Evolutionary conservation across 2,797 vertebrate species (phyloP).

Genomic region (Kryptolebias ocellatus): DNA sequence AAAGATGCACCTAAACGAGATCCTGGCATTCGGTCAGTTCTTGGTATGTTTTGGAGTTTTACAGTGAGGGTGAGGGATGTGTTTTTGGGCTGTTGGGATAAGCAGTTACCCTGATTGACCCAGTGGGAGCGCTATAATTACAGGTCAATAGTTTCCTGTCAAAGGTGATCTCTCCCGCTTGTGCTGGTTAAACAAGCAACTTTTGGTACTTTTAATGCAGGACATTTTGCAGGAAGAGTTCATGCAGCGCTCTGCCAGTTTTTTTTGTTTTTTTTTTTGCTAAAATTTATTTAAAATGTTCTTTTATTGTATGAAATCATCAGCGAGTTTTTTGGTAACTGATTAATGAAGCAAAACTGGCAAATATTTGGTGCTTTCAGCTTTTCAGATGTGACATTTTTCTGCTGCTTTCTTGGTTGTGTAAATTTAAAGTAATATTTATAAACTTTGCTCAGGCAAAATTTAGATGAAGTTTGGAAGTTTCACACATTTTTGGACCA

Average conservation of each 20-base stretch:
- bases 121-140: conserved; percentile 33
- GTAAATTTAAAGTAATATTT: neutral
- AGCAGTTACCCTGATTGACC: conserved; percentile 38
- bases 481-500: too few relatives aligned
- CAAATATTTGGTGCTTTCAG: neutral
- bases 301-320: conserved; percentile 1
- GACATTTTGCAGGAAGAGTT: neutral
- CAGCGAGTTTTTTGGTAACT: neutral
- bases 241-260: neutral
- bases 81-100: conserved; percentile 17
- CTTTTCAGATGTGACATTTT: neutral
- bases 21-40: conserved; percentile 18
- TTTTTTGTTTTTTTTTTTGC: neutral
- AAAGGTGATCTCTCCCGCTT: conserved; percentile 22
- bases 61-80: conserved; percentile 7
- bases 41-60: conserved; percentile 24
- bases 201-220: neutral
- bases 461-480: too few relatives aligned
- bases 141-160: conserved; percentile 21
- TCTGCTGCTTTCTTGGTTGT: neutral
- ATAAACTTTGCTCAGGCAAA: neutral
- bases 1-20: conserved; percentile 6
- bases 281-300: neutral
- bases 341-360: neutral
- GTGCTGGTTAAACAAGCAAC: conserved; percentile 14